Evolutionary conservation across 2,797 vertebrate species (phyloP), one percentile per base, ranked within the genome.

Genomic region (Prunella strophiata): DNA sequence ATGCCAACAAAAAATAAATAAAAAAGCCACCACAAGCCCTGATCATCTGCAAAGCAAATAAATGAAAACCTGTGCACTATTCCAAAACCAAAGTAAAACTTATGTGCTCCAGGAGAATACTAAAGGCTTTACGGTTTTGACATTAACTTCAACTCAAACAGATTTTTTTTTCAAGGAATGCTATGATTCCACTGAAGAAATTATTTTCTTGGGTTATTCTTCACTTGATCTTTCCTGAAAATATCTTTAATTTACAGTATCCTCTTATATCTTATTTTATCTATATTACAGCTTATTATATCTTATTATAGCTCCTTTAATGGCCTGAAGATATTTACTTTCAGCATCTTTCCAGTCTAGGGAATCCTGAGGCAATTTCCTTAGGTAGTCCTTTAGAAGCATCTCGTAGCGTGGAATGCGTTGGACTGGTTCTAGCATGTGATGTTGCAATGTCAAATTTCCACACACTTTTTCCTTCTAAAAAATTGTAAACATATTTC

Each of bases 351-450:
- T 98, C 65, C 98, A 98, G 98, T 99, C 99, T 1, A 97, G 97
- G 86, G 99, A 98, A 43, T 99, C 98, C 77, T 98, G 96, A 58
- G 99, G 99, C 92, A 99, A 97, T 97, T 99, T 99, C 97, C 99
- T 99, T 96, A 99, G 98, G 96, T 99, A 99, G 97, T 99, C 99
- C 95, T 99, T 99, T 9, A 99, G 98, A 83, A 99, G 98, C 98
- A 99, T 98, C 98, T 99, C 99, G 8, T 99, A 99, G 76, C 99
- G 98, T 73, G 99, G 99, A 83, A 99, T 99, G 87, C 99, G 98
- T 98, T 99, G 99, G 26, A 99, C 98, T 5, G 99, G 99, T 93
- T 99, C 99, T 91, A 99, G 90, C 99, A 99, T 99, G 98, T 99
- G 99, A 96, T 99, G 99, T 97, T 99, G 99, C 79, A 99, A 98